These are phyloP conservation scores for Piscicola geometra DNA, from an alignment of 2,888 invertebrate genomes.

Conservation along the genomic window DNA sequence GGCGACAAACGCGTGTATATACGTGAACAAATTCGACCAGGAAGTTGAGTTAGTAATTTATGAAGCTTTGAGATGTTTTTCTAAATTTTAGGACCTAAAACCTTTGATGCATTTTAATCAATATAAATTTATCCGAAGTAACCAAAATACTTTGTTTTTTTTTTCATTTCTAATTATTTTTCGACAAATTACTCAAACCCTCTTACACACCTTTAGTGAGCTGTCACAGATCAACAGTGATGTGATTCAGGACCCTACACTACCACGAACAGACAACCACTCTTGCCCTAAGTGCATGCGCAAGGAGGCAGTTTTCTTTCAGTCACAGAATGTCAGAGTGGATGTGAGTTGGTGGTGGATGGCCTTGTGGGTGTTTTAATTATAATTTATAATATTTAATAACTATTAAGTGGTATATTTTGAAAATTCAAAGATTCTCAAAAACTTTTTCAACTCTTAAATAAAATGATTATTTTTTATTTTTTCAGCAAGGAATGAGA, in stretches of 20 bases:
- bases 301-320: slow-evolving; percentile 95
- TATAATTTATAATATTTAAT: neutral
- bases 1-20: slow-evolving; percentile 96
- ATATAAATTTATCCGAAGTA: neutral
- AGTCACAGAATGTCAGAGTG: slow-evolving; percentile 90
- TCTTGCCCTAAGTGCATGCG: slow-evolving; percentile 93
- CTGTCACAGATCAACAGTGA: slow-evolving; percentile 96
- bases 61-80: neutral
- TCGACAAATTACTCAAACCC: neutral
- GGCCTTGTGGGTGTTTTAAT: neutral
- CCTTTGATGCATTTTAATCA: too few species aligned
- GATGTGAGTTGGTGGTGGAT: slow-evolving; percentile 68
- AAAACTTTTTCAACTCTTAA: neutral
- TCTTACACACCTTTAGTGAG: slow-evolving; percentile 65
- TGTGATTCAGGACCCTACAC: slow-evolving; percentile 93
- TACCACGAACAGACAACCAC: slow-evolving; percentile 96
- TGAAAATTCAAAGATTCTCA: neutral
- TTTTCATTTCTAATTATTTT: neutral
- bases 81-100: too few species aligned
- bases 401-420: slow-evolving; percentile 10
- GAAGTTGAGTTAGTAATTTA: slow-evolving; percentile 80
- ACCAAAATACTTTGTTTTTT: neutral
- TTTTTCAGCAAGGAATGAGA: slow-evolving; percentile 80
- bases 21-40: slow-evolving; percentile 99
- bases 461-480: slow-evolving; percentile 29